These are phyloP conservation scores for Archaeoteleia sp. DNA, from an alignment of 2,888 invertebrate genomes.

Conservation along the genomic window DNA sequence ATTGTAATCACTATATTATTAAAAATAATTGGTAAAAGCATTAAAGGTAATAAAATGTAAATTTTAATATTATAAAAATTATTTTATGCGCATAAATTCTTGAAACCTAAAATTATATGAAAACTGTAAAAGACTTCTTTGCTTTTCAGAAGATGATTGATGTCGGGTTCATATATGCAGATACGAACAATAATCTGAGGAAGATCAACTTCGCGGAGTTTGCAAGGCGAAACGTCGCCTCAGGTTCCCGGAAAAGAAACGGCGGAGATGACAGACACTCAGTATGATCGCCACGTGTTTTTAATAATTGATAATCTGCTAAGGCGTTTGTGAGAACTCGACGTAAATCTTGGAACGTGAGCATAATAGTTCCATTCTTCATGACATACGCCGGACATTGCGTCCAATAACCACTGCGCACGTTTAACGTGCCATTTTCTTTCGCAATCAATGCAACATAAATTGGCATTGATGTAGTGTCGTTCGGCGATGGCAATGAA, in stretches of 20 bases:
- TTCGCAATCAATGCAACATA: conserved; percentile 31
- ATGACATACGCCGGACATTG: conserved; percentile 39
- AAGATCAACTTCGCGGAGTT: conserved; percentile 57
- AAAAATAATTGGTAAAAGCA: no score
- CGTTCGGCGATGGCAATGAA: no score
- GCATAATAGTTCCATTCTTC: conserved; percentile 69
- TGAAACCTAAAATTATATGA: background rate
- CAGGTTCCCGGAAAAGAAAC: conserved; percentile 65
- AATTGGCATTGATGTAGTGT: conserved; percentile 33
- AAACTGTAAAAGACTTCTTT: conserved; percentile 22
- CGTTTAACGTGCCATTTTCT: conserved; percentile 37
- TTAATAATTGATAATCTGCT: conserved; percentile 72
- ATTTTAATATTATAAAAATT: no score
- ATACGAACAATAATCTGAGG: conserved; percentile 41
- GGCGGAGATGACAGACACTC: conserved; percentile 64
- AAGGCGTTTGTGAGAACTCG: conserved; percentile 65
- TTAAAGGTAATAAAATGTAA: no score
- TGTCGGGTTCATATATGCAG: conserved; percentile 30
- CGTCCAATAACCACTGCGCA: conserved; percentile 38
- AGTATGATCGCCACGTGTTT: conserved; percentile 62
- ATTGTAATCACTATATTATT: no score
- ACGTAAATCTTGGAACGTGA: conserved; percentile 60
- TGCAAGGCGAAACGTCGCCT: conserved; percentile 50
- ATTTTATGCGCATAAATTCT: background rate
- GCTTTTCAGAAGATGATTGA: conserved; percentile 42